Evolutionary conservation across 2,888 invertebrate species (phyloP).

Genomic region (Congeria kusceri): DNA sequence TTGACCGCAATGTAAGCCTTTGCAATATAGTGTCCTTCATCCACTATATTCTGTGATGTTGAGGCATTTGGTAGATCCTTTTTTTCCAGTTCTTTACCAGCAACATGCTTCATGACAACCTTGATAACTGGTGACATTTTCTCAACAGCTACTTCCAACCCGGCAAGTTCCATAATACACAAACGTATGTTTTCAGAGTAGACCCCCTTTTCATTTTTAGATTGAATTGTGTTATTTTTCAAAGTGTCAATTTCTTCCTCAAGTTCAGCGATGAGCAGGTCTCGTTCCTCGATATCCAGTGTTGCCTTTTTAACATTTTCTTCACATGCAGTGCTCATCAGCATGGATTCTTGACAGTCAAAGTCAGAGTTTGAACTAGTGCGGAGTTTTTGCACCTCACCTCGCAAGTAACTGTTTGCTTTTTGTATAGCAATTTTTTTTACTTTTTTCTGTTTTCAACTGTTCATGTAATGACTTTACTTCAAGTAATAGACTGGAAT

Average conservation of each 20-base stretch:
- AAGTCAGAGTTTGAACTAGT: neutral
- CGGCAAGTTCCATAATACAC: slow-evolving; percentile 33
- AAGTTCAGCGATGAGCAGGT: neutral
- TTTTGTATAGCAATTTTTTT: slow-evolving; percentile 7
- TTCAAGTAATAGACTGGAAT: neutral
- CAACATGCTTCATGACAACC: slow-evolving; percentile 12
- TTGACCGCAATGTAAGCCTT: slow-evolving; percentile 40
- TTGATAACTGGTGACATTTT: slow-evolving; percentile 23
- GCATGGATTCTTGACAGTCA: too few species aligned
- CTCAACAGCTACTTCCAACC: slow-evolving; percentile 32
- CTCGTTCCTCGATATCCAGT: slow-evolving; percentile 6
- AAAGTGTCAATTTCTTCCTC: slow-evolving; percentile 5
- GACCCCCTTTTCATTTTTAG: slow-evolving; percentile 19
- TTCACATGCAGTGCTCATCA: neutral
- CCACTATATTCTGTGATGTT: slow-evolving; percentile 22
- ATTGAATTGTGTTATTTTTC: neutral
- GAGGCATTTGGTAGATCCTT: slow-evolving; percentile 13
- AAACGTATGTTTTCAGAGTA: slow-evolving; percentile 21
- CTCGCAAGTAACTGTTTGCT: slow-evolving; percentile 11
- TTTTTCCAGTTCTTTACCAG: neutral
- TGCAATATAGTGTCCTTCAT: slow-evolving; percentile 46
- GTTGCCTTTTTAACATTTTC: slow-evolving; percentile 3
- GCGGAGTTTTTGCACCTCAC: neutral
- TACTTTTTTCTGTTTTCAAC: neutral
- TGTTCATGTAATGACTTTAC: neutral